Evolutionary conservation across 2,113 vertebrate species (phyloP).

Genomic region (Tapirus terrestris): DNA sequence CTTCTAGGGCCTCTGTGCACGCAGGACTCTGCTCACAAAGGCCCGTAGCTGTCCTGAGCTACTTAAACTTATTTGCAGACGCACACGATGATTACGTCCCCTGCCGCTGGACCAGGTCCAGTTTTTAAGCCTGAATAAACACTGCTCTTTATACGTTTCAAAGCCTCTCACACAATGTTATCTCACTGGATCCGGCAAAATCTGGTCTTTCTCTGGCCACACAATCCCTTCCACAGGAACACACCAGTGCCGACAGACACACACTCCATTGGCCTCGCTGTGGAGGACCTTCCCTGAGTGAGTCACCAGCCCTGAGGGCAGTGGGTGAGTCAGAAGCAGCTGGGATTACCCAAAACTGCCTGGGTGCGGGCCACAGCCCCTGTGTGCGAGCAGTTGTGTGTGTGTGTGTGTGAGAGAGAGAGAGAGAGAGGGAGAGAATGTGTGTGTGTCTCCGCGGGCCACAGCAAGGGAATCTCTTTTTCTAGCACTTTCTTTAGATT

Average conservation of each 20-base stretch:
- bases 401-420: not conserved
- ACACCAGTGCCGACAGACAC: not conserved
- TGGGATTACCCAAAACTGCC: not conserved
- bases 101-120: not conserved
- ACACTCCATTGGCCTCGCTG: accelerated
- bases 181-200: not conserved
- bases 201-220: not conserved
- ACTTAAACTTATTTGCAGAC: not conserved
- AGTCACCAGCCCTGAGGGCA: not conserved
- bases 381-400: not conserved
- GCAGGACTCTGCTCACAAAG: not conserved
- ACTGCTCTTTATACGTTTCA: not conserved
- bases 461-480: not conserved
- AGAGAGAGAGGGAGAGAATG: not conserved
- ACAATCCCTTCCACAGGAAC: not conserved
- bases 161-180: not conserved
- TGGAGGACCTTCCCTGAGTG: not conserved
- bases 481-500: not conserved
- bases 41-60: not conserved
- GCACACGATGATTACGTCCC: accelerated
- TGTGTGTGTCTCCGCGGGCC: not conserved
- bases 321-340: not conserved
- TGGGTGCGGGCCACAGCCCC: not conserved
- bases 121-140: not conserved
- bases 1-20: not conserved